These are phyloP conservation scores for Asarcornis scutulata DNA, from an alignment of 2,113 vertebrate species.

Conservation along the genomic window DNA sequence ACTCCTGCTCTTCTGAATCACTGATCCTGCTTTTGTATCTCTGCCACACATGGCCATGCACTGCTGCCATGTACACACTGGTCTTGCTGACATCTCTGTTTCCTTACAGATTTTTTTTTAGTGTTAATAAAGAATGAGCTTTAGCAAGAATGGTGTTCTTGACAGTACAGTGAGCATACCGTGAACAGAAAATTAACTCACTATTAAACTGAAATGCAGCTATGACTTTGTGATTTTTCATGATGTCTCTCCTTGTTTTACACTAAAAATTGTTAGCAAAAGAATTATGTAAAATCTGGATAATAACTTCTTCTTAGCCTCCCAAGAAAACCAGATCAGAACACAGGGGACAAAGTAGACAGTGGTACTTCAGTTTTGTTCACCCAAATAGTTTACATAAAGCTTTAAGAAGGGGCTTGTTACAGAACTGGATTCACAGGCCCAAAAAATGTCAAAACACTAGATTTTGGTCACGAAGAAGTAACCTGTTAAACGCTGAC, in stretches of 20 bases:
- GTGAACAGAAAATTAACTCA: background rate
- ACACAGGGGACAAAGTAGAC: background rate
- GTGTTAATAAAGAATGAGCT: background rate
- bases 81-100: background rate
- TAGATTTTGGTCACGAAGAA: background rate
- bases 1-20: background rate
- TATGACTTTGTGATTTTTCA: background rate
- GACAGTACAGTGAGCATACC: background rate
- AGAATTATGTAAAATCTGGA: background rate
- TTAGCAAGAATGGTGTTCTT: background rate
- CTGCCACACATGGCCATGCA: rapidly evolving
- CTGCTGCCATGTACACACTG: background rate
- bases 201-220: background rate
- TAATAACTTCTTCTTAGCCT: background rate
- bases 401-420: background rate
- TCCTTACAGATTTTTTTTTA: background rate
- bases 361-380: background rate
- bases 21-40: background rate
- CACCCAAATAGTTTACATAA: background rate
- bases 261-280: background rate
- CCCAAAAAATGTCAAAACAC: background rate
- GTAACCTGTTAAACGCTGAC: background rate
- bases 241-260: background rate
- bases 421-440: background rate
- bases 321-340: background rate